Evolutionary conservation across 2,797 vertebrate genomes (phyloP).

Genomic region (Sphenopsis melanotis): DNA sequence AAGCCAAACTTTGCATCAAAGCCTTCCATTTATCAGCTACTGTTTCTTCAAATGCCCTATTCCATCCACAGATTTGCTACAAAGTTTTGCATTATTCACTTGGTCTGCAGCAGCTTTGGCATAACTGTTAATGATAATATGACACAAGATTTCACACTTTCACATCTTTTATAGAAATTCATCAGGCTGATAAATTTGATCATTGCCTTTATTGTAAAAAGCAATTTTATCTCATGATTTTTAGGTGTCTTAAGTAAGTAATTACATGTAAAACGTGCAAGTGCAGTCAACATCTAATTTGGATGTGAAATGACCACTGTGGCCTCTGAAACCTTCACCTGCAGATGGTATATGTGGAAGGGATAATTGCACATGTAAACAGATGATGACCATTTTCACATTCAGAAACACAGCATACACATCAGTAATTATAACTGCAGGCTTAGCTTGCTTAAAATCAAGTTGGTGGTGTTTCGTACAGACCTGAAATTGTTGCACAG

Average conservation of each 20-base stretch:
- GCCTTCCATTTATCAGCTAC: neutral
- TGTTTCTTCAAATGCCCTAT: neutral
- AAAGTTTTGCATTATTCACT: neutral
- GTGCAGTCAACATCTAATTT: neutral
- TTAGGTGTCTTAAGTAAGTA: neutral
- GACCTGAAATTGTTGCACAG: neutral
- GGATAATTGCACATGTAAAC: constrained; percentile 7
- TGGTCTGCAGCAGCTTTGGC: neutral
- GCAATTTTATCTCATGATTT: neutral
- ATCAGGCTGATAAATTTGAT: neutral
- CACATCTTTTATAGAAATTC: neutral
- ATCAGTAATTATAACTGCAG: neutral
- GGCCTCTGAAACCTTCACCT: neutral
- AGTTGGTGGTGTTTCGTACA: neutral
- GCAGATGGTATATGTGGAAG: neutral
- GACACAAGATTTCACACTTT: neutral
- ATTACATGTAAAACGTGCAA: neutral
- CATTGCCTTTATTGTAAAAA: neutral
- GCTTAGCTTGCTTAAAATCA: neutral
- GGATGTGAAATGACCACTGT: neutral
- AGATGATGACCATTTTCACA: neutral
- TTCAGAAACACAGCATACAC: neutral
- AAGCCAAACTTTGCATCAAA: neutral
- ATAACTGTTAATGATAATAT: neutral
- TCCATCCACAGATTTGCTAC: neutral